Conservation (phyloP, 2,797 vertebrate genomes). For the Acanthurus lineatus region DNA sequence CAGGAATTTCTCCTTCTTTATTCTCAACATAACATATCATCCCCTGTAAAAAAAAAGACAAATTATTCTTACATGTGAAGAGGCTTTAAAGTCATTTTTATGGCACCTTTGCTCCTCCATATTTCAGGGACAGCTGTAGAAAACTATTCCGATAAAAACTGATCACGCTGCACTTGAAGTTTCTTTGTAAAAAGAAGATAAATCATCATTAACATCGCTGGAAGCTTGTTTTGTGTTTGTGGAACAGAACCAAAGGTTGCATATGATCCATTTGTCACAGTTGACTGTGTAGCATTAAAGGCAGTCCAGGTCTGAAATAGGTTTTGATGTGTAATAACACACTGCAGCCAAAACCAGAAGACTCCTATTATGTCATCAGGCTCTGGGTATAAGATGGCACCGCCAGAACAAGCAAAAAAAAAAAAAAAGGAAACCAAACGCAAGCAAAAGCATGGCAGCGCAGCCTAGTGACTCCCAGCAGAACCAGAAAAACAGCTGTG, state of each 20-base stretch:
- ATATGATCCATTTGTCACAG: constrained; percentile 14
- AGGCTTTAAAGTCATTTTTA: background rate
- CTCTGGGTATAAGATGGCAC: constrained; percentile 40
- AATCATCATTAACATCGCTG: background rate
- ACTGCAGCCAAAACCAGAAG: constrained; percentile 27
- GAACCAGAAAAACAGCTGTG: constrained; percentile 76
- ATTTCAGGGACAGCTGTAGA: background rate
- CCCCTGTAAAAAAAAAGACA: no score
- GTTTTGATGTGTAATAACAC: constrained; percentile 15
- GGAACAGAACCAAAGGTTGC: background rate
- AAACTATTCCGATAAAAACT: background rate
- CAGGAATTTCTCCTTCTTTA: background rate
- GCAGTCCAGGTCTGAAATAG: background rate
- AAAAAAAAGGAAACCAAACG: constrained; percentile 22
- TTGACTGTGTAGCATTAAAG: background rate
- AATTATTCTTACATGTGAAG: no score
- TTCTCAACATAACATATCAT: no score
- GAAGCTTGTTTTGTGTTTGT: background rate
- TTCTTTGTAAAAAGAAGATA: background rate
- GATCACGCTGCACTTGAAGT: background rate
- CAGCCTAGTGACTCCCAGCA: constrained; percentile 42
- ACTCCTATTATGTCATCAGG: constrained; percentile 50
- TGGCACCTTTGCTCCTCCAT: background rate
- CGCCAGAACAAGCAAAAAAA: constrained; percentile 33
- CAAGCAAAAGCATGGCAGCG: constrained; percentile 47